Base-by-base conservation (phyloP, 1,140 invertebrate genomes). In the Ceratina japonica region DNA sequence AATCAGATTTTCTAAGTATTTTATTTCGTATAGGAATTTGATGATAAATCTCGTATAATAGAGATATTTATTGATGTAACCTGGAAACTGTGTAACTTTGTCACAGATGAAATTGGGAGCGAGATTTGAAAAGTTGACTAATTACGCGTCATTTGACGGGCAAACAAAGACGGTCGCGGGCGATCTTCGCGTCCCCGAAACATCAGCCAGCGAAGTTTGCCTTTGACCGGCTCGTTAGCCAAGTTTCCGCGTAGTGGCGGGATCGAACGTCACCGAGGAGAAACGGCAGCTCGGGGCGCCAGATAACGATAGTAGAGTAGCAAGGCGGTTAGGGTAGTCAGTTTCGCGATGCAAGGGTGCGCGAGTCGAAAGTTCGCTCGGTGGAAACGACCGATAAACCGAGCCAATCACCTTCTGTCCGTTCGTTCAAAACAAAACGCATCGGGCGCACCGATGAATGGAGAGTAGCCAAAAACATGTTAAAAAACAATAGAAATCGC, bases 311-410 rank as follows among this genome's bases (percentile, higher is more conserved):
- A 15, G 49, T 20, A 27, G 51, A 37, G 31, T 56, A 18, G 54
- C 37, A 44, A 44, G 37, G 63, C 24, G 64, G 71, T 44, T 54
- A 65, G 44, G 22, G 16, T 73, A 79, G 74, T 66, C 69, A 76
- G 62, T 81, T 71, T 79, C 66, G 79, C 54, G 79, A 75, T 54
- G 79, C 70, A 62, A 72, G 51, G 75, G 59, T 68, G 49, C 51
- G 22, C 72, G 73, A 84, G 75, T 62, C 74, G 82, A 86, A 87
- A 85, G 84, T 84, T 86, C 75, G 79, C n/a, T 83, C 63, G 73
- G 80, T 88, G 81, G 84, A 88, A 88, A 86, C 69, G 58, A 12
- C 62, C 75, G 86, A 88, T 86, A 88, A 86, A 88, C 82, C 71
- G 62, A 13, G 54, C 52, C 37, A 44, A 20, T 51, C 76, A 79